Conservation (phyloP, 2,113 vertebrate genomes). For the Sula dactylatra region DNA sequence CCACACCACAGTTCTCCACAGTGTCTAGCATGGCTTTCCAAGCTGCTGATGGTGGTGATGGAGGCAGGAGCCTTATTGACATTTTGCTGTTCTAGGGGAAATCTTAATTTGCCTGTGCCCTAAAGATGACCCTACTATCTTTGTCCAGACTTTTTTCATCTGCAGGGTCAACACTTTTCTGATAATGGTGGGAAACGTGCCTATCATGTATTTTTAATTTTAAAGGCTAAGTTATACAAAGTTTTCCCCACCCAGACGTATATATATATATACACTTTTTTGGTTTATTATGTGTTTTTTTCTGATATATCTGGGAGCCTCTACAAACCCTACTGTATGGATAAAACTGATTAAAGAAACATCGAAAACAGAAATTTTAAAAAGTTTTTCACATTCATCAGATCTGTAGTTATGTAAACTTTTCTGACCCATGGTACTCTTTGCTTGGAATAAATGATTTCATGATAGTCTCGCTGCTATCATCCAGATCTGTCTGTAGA, state of each 20-base stretch:
- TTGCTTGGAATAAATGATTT: background rate
- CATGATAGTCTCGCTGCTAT: background rate
- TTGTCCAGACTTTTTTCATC: background rate
- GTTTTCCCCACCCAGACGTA: background rate
- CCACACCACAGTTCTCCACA: background rate
- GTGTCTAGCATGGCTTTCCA: background rate
- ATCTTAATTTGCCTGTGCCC: background rate
- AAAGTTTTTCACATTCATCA: background rate
- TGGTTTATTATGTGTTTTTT: background rate
- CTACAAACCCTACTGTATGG: background rate
- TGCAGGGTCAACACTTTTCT: background rate
- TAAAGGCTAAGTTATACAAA: background rate
- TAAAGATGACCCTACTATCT: background rate
- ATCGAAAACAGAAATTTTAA: rapidly evolving
- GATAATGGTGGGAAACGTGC: background rate
- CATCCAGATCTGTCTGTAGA: background rate
- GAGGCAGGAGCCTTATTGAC: background rate
- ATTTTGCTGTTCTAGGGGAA: background rate
- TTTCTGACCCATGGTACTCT: background rate
- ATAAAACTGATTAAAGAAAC: background rate
- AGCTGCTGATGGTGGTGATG: background rate
- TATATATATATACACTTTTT: background rate
- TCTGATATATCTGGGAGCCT: background rate
- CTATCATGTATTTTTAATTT: background rate
- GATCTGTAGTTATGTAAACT: background rate